phyloP scores from a whole-genome alignment of 2,113 vertebrate species.

The Pungitius pungitius region DNA sequence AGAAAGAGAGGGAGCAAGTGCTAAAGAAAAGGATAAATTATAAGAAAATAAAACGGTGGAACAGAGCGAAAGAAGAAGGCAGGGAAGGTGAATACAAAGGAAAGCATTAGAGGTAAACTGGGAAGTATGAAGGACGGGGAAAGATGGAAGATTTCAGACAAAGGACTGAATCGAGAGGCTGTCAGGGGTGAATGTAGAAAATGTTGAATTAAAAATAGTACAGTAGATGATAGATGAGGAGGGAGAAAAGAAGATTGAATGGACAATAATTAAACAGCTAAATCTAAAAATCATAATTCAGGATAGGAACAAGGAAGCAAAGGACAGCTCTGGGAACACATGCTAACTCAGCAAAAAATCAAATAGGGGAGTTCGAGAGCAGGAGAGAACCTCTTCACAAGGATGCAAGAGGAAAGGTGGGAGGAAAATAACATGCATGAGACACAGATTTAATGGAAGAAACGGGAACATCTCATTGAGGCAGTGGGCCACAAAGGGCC shows the following conservation, averaged over 20 bases:
- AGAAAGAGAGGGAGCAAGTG: conserved; percentile 9
- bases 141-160: neutral
- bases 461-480: too few species aligned
- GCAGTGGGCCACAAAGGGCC: too few species aligned
- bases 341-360: neutral
- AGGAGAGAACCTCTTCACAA: neutral
- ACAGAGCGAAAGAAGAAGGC: neutral
- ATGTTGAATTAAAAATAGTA: neutral
- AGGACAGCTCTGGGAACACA: neutral
- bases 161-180: neutral
- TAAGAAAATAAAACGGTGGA: conserved; percentile 12
- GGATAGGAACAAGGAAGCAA: neutral
- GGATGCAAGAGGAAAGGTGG: neutral
- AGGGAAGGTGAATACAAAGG: neutral
- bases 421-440: neutral
- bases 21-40: conserved; percentile 33
- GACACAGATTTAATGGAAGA: too few species aligned
- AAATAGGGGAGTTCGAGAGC: neutral
- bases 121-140: neutral
- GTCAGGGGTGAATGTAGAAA: neutral
- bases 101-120: neutral
- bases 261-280: neutral
- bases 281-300: neutral
- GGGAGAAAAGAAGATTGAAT: neutral
- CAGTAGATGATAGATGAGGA: neutral